Conservation (phyloP, 1,140 invertebrate species). For the Temnothorax curvispinosus region DNA sequence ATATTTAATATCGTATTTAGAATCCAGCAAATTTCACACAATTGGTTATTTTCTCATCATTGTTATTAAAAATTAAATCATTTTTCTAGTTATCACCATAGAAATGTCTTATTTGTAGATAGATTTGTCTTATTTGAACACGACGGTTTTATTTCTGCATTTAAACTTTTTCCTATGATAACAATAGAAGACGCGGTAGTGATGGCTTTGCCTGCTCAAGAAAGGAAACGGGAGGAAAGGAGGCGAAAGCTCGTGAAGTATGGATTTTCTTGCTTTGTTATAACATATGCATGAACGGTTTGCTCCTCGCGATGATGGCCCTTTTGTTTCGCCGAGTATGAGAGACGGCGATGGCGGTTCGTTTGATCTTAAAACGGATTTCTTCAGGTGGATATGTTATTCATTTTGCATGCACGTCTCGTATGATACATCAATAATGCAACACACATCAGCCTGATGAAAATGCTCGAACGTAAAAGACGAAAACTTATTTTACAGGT, state of each 20-base stretch:
- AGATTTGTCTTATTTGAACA: conserved; percentile 4
- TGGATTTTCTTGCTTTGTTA: conserved; percentile 45
- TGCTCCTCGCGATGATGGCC: conserved; percentile 10
- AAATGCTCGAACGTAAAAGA: background rate
- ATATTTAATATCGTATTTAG: background rate
- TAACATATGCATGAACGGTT: conserved; percentile 51
- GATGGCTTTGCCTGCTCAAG: conserved; percentile 1
- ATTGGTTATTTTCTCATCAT: background rate
- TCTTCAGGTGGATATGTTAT: background rate
- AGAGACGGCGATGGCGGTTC: background rate
- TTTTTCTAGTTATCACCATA: background rate
- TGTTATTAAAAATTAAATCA: background rate
- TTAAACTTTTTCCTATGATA: conserved; percentile 1
- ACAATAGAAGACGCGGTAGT: background rate
- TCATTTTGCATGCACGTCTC: background rate
- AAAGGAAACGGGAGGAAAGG: conserved; percentile 14
- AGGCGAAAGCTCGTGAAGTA: background rate
- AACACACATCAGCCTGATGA: background rate
- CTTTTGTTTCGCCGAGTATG: conserved; percentile 19
- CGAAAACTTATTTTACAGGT: background rate
- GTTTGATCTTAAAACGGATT: conserved; percentile 38
- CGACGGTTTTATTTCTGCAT: conserved; percentile 18
- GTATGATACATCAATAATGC: conserved; percentile 14
- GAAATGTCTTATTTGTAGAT: background rate
- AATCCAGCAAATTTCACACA: background rate